Base-by-base conservation (phyloP, 2,888 invertebrate genomes). In the Acleris sparsana region DNA sequence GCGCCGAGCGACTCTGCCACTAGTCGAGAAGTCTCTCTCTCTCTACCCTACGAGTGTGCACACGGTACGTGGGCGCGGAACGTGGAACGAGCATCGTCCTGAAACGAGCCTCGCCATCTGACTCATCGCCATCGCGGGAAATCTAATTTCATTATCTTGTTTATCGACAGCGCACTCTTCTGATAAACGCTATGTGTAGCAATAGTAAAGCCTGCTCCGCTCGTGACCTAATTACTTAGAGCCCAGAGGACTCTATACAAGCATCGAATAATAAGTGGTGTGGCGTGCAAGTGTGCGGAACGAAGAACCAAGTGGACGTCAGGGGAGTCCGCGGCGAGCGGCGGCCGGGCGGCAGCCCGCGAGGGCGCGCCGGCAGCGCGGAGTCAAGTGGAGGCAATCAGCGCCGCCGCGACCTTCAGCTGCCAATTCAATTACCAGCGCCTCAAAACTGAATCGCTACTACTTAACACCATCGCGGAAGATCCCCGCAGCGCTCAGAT, bases 341-440 rank as follows among this genome's bases (percentile, higher is more conserved):
- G 16, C 48, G 29, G n/a, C n/a, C 29, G 53, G n/a, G 25, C 29
- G 29, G 29, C 29, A 0, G 29, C 29, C 29, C 7, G 7, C 29
- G 29, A 1, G 29, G 29, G 29, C 46, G 58, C 55, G 43, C 48
- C 56, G 25, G 22, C 55, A 55, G 55, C 44, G 63, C 76, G 68
- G 74, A 78, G 79, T 83, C 80, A 83, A 81, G 79, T 82, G 82
- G 77, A 67, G 66, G 70, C 79, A 83, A 83, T 82, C 80, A 77
- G 72, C 73, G 72, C 71, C 60, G 61, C 63, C 69, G 60, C 61
- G 61, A 53, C 61, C 61, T 61, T 53, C 61, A 53, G 44, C 29
- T 20, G 61, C 44, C 61, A 33, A 61, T 53, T 61, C 61, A 61
- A 61, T 61, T 61, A 61, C 53, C 44, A 29, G 53, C 39, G n/a